Conservation (phyloP, 1,140 invertebrate genomes). For the Copidosoma floridanum region DNA sequence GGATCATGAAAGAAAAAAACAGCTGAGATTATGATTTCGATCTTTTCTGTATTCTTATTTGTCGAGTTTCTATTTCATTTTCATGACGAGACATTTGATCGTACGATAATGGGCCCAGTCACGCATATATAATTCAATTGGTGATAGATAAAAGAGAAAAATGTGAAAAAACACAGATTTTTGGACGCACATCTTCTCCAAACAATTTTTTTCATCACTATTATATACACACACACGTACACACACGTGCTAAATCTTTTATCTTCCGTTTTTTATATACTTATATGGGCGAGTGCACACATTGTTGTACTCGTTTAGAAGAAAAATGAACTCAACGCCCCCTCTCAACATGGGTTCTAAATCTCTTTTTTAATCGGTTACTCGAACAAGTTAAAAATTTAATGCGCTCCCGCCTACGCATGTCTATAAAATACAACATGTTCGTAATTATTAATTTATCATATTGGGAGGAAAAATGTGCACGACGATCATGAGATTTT, state of each 20-base stretch:
- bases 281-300: conserved; percentile 28
- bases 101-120: conserved; percentile 31
- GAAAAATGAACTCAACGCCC: too few relatives aligned
- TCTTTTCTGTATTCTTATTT: conserved; percentile 48
- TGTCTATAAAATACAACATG: too few relatives aligned
- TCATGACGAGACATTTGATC: conserved; percentile 40
- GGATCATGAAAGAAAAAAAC: too few relatives aligned
- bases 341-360: too few relatives aligned
- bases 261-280: too few relatives aligned
- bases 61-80: conserved; percentile 33
- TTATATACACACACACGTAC: conserved; percentile 1
- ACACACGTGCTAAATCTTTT: conserved; percentile 24
- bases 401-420: too few relatives aligned
- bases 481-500: background rate
- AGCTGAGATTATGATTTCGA: too few relatives aligned
- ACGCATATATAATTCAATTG: conserved; percentile 35
- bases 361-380: too few relatives aligned
- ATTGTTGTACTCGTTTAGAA: background rate
- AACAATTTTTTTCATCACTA: background rate
- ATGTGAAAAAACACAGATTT: too few relatives aligned
- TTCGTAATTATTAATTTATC: too few relatives aligned
- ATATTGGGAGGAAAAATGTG: conserved; percentile 1
- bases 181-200: conserved; percentile 26
- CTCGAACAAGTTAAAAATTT: too few relatives aligned
- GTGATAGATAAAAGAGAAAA: conserved; percentile 39